phyloP scores from a whole-genome alignment of 2,888 invertebrate species.

The Cloeon dipterum region DNA sequence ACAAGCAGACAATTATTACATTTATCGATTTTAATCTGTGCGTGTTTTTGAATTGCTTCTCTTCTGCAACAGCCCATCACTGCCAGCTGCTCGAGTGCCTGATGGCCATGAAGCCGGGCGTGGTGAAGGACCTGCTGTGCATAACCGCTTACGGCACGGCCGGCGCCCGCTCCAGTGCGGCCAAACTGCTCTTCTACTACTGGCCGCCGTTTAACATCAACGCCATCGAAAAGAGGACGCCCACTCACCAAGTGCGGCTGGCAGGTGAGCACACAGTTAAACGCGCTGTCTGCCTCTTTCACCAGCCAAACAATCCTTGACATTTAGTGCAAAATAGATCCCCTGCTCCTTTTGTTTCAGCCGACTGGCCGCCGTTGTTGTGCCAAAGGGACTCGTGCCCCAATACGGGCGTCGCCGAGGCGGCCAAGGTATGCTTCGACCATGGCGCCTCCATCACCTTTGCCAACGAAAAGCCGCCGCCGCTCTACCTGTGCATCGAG shows the following conservation, averaged over 20 bases:
- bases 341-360: too few species aligned
- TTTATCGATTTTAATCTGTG: too few species aligned
- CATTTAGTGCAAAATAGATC: too few species aligned
- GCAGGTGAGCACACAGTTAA: conserved; percentile 38
- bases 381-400: conserved; percentile 87
- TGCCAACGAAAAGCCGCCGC: conserved; percentile 54
- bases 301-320: too few species aligned
- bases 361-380: conserved; percentile 52
- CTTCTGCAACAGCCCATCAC: conserved; percentile 78
- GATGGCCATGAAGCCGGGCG: conserved; percentile 78
- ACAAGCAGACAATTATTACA: too few species aligned
- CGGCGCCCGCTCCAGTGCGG: conserved; percentile 81
- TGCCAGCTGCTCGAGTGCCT: conserved; percentile 89
- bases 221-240: conserved; percentile 5
- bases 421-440: conserved; percentile 84
- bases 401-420: conserved; percentile 63
- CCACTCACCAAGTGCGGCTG: conserved; percentile 49
- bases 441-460: conserved; percentile 75
- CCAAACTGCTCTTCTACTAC: conserved; percentile 92
- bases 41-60: too few species aligned
- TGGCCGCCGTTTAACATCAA: conserved; percentile 96
- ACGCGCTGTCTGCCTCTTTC: background rate
- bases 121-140: conserved; percentile 80
- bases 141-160: conserved; percentile 94
- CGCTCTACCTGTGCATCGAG: conserved; percentile 85